Base-by-base conservation (phyloP, 2,888 invertebrate genomes). In the Netelia fuscicornis region DNA sequence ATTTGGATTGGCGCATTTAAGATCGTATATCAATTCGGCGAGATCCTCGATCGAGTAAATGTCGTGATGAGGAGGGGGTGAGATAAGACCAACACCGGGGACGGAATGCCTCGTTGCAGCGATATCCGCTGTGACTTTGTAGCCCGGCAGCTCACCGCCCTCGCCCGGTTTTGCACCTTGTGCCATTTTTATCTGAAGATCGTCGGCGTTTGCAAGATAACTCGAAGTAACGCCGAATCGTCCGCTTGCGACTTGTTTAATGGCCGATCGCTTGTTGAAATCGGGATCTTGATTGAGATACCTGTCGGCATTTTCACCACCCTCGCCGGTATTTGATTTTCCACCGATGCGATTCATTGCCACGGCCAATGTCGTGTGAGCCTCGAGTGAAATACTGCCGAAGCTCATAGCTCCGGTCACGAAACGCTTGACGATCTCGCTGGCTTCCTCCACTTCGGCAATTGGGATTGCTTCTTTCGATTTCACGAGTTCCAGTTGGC, bases 81-180 rank as follows among this genome's bases (percentile, higher is more conserved):
- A 99, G 93, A 99, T 99, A 9, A 99, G 95, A 6, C 99, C 99
- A 10, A 99, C 99, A 2, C 99, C 99, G 0, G 99, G 96, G 2
- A 99, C 98, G 0, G 99, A 99, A 93, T 99, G 98, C 77, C 99
- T 96, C 0, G 99, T 99, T 90, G 96, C 96, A 0, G 99, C 99
- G 91, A 99, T 99, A 88, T 98, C 98, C 89, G 97, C 96, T 0
- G 99, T 98, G 83, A 95, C 96, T 94, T 97, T 97, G 91, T 96
- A 96, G 1, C 96, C 99, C 0, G 99, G 99, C 80, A 99, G 94
- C 94, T 99, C 99, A 1, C 99, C 99, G 25, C 99, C 99, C 94
- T 99, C 99, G 0, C 99, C 99, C 0, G 99, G 99, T 94, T 99
- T 99, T 78, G 99, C 99, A 1, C 99, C 99, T 94, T 99, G 98